These are phyloP conservation scores for Vireo altiloquus DNA, from an alignment of 2,113 vertebrate species.

Conservation along the genomic window DNA sequence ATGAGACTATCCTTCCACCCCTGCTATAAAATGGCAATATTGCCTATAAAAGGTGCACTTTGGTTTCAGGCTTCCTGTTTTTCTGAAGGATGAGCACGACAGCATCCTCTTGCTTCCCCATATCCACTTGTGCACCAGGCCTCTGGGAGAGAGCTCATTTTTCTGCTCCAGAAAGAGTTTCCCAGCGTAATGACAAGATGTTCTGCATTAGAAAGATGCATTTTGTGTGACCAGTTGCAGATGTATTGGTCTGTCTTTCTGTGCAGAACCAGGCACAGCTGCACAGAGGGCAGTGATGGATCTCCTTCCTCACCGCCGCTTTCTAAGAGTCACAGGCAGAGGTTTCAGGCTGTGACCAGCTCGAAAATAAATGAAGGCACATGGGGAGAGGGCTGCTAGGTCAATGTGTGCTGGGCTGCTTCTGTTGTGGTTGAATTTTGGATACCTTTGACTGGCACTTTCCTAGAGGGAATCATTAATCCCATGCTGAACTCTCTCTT, in stretches of 20 bases:
- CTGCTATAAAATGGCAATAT: background rate
- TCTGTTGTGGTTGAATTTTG: background rate
- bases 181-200: background rate
- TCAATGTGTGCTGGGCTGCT: background rate
- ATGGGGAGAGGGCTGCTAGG: background rate
- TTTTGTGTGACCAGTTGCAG: background rate
- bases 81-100: background rate
- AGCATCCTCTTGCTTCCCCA: background rate
- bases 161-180: background rate
- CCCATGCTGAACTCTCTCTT: background rate
- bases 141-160: background rate
- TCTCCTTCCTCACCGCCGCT: background rate
- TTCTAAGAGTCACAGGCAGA: background rate
- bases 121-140: background rate
- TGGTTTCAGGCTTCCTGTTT: background rate
- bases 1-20: rapidly evolving
- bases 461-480: background rate
- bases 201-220: background rate
- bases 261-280: background rate
- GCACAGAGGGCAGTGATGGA: background rate
- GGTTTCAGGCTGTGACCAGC: background rate
- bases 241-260: background rate
- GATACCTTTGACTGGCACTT: background rate
- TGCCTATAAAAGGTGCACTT: background rate
- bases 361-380: background rate